A percentile compares a stretch with the other conserved stretches of the same genome.
Evolutionary conservation across 2,888 invertebrate species (phyloP).

Genomic region (Phyllotreta cruciferae): DNA sequence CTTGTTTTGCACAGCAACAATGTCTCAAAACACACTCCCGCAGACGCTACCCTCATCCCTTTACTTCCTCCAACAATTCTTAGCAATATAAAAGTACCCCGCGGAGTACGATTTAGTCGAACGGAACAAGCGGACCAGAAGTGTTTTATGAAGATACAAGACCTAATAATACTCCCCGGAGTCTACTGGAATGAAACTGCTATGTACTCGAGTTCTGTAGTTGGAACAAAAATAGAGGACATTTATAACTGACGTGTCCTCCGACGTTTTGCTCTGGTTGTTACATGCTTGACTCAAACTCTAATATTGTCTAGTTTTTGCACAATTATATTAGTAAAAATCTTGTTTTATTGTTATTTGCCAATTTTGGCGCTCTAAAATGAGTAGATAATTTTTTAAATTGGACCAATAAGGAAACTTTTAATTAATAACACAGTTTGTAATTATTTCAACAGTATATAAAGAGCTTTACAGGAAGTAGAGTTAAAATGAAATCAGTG

Average conservation of each 20-base stretch:
- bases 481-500: too few relatives aligned
- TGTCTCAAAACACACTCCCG: constrained; percentile 13
- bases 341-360: too few relatives aligned
- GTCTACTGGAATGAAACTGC: constrained; percentile 36
- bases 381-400: too few relatives aligned
- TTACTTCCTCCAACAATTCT: constrained; percentile 31
- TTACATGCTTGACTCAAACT: not conserved
- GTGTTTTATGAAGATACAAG: constrained; percentile 40
- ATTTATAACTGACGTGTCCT: constrained; percentile 14
- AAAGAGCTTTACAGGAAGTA: too few relatives aligned
- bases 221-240: constrained; percentile 24
- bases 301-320: too few relatives aligned
- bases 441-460: too few relatives aligned
- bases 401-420: too few relatives aligned
- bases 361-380: too few relatives aligned
- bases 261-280: constrained; percentile 10
- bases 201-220: constrained; percentile 22
- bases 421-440: too few relatives aligned
- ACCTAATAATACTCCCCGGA: constrained; percentile 41
- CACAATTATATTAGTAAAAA: too few relatives aligned
- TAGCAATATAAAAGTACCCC: constrained; percentile 39
- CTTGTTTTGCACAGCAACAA: not conserved
- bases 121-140: constrained; percentile 37
- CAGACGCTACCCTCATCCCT: not conserved
- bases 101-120: constrained; percentile 35